A percentile compares a stretch with the other conserved stretches of the same genome.
These are phyloP conservation scores for Cinclus cinclus DNA, from an alignment of 2,113 vertebrate species.

Conservation along the genomic window DNA sequence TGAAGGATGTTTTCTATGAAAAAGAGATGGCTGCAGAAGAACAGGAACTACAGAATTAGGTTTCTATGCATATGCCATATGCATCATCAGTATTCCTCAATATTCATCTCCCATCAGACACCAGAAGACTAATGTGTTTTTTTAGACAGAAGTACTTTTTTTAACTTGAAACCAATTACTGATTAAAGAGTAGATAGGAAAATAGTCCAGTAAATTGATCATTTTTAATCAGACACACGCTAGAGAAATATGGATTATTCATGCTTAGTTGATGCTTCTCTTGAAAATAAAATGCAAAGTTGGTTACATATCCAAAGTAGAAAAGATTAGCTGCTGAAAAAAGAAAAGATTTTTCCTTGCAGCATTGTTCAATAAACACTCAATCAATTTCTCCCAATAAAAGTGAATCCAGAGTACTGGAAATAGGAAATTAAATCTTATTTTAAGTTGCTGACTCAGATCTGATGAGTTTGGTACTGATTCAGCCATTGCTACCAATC, in stretches of 20 bases:
- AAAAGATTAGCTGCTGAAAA: neutral
- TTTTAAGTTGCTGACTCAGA: conserved; percentile 10
- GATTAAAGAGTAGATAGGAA: conserved; percentile 20
- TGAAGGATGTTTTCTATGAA: neutral
- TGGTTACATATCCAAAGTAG: neutral
- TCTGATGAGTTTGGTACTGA: neutral
- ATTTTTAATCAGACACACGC: conserved; percentile 38
- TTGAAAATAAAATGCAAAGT: conserved; percentile 39
- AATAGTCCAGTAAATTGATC: conserved; percentile 10
- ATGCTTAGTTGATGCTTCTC: conserved; percentile 76
- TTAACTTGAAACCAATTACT: conserved; percentile 24
- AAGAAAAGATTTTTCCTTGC: neutral
- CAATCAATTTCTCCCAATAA: neutral
- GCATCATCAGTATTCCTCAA: neutral
- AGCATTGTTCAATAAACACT: neutral
- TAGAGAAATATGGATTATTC: conserved; percentile 72
- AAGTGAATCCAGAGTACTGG: neutral
- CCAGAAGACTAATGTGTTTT: neutral
- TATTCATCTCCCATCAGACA: neutral
- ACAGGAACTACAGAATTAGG: neutral
- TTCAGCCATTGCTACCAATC: neutral
- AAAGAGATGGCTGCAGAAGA: neutral
- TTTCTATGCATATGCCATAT: neutral
- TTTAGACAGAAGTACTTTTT: neutral
- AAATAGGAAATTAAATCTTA: neutral